Evolutionary conservation across 2,888 invertebrate genomes (phyloP).

Genomic region (Cantharis rustica): DNA sequence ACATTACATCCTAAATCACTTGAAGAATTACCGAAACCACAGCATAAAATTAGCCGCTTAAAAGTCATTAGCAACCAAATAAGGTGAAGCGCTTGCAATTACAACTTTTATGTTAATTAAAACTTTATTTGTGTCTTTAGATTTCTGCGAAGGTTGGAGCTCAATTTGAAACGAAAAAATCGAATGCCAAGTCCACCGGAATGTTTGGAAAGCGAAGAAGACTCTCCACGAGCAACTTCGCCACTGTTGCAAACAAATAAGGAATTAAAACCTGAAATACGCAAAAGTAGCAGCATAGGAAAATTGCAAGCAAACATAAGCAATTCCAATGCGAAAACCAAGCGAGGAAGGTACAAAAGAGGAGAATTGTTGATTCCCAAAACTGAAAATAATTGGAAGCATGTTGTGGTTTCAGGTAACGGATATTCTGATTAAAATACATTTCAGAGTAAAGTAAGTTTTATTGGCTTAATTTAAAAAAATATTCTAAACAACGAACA

Average conservation of each 20-base stretch:
- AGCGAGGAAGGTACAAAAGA: constrained; percentile 45
- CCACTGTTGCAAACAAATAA: constrained; percentile 61
- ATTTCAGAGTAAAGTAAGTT: not conserved
- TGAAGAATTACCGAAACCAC: constrained; percentile 62
- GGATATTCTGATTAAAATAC: constrained; percentile 52
- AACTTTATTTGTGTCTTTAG: constrained; percentile 51
- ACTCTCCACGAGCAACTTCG: constrained; percentile 69
- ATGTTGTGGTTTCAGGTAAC: constrained; percentile 45
- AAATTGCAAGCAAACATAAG: constrained; percentile 44
- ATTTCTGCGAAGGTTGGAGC: constrained; percentile 72
- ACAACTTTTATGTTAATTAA: not conserved
- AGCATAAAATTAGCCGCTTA: constrained; percentile 69
- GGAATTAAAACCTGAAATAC: constrained; percentile 48
- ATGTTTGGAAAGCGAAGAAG: constrained; percentile 59
- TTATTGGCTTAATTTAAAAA: constrained; percentile 8
- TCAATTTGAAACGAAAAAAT: constrained; percentile 71
- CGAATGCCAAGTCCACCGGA: constrained; percentile 60
- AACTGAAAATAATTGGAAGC: constrained; percentile 47
- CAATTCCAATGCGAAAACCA: constrained; percentile 36
- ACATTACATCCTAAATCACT: constrained; percentile 67
- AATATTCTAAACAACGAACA: constrained; percentile 54
- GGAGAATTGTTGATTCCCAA: constrained; percentile 43
- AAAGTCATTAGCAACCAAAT: constrained; percentile 78
- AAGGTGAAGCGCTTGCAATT: constrained; percentile 58
- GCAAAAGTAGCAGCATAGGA: constrained; percentile 55